These are phyloP conservation scores for Bettongia penicillata DNA, from an alignment of 2,113 vertebrate genomes.

Conservation along the genomic window DNA sequence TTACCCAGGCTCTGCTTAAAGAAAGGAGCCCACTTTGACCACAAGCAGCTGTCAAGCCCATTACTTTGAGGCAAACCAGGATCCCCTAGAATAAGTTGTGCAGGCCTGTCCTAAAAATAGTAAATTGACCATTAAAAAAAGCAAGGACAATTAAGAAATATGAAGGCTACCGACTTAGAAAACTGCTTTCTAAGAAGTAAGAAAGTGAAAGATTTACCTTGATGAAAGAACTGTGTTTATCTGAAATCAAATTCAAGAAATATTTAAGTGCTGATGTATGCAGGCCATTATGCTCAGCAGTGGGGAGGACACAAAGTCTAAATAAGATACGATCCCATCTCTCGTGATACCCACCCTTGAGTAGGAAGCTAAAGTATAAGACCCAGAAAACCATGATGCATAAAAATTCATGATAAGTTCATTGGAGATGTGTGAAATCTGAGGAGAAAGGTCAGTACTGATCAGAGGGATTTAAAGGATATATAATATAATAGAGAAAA, in stretches of 20 bases:
- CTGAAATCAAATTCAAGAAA: background rate
- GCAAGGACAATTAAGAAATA: constrained; percentile 38
- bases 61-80: constrained; percentile 43
- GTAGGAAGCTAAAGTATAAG: background rate
- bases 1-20: background rate
- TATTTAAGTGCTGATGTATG: background rate
- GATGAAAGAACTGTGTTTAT: background rate
- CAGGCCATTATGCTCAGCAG: background rate
- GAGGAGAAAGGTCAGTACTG: background rate
- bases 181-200: constrained; percentile 46
- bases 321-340: background rate
- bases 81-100: background rate
- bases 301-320: background rate
- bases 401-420: background rate
- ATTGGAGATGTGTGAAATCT: background rate
- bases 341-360: background rate
- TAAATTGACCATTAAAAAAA: constrained; percentile 51
- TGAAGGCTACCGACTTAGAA: constrained; percentile 21
- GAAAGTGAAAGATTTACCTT: background rate
- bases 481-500: background rate
- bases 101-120: background rate
- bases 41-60: background rate
- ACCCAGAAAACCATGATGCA: background rate
- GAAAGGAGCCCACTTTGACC: background rate
- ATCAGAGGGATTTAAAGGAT: background rate